Evolutionary conservation across 1,140 invertebrate species (phyloP).

Genomic region (Drosophila ironensis): DNA sequence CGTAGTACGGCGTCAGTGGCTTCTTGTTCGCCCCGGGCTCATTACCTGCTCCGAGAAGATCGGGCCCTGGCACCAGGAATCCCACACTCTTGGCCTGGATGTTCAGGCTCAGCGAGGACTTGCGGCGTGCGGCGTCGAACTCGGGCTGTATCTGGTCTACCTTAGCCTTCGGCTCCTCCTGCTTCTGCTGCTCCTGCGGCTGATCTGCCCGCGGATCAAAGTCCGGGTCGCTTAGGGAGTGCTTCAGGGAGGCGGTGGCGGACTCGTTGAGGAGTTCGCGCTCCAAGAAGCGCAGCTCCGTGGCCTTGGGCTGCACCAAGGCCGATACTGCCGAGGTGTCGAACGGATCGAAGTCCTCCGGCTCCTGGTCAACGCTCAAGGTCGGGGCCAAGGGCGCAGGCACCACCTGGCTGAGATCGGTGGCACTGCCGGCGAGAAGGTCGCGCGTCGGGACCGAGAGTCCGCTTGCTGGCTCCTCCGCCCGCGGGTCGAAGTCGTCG

Average conservation of each 20-base stretch:
- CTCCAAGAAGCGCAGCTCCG: constrained; percentile 90
- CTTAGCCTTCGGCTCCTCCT: not conserved
- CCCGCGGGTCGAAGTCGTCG: constrained; percentile 87
- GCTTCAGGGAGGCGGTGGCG: constrained; percentile 81
- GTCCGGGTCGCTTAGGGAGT: constrained; percentile 86
- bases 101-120: constrained; percentile 78
- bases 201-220: constrained; percentile 88
- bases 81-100: constrained; percentile 86
- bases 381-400: constrained; percentile 87
- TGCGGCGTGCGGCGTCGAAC: constrained; percentile 63
- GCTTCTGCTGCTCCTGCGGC: not conserved
- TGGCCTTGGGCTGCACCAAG: constrained; percentile 87
- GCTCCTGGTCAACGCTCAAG: constrained; percentile 81
- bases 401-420: constrained; percentile 87
- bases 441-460: too few species aligned
- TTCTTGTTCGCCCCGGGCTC: constrained; percentile 85
- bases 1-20: constrained; percentile 91
- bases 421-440: constrained; percentile 88
- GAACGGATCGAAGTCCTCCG: constrained; percentile 90
- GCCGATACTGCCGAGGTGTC: constrained; percentile 90
- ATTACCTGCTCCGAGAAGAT: constrained; percentile 73
- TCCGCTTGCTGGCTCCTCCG: constrained; percentile 84
- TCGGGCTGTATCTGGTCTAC: constrained; percentile 15
- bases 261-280: constrained; percentile 86
- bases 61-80: constrained; percentile 85